Base-by-base conservation (phyloP, 2,113 vertebrate species). In the Coryphaenoides rupestris region DNA sequence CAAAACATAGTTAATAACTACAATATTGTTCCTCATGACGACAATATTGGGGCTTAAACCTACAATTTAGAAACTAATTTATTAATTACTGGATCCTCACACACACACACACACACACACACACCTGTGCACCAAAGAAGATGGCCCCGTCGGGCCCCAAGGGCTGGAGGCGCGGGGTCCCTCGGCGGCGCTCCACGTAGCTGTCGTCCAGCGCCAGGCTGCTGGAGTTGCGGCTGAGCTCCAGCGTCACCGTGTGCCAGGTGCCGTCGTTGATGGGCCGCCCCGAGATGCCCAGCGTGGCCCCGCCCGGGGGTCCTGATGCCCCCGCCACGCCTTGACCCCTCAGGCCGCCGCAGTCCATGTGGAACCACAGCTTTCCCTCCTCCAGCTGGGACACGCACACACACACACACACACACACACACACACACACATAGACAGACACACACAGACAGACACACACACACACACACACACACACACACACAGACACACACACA, bases 181-280 rank as follows among this genome's bases (percentile, higher is more conserved):
- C 93, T 15, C 91, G 89, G 62, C 95, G 94, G 4, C 91, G 90
- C 70, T 98, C 96, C 68, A 96, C 92, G 0, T 97, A 97, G 84
- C 93, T 95, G 80, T 97, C 94, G 0, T 98, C 97, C 54, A 99
- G 86, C 1, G 95, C 91, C 77, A 99, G 78, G 84, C 95, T 96
- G 0, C 94, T 98, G 90, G 93, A 93, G 69, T 98, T 98, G 65
- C 90, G 91, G 45, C 94, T 95, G 61, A 99, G 88, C 81, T 99
- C 96, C 75, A 98, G 85, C 50, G 90, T 92, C 70, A 98, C 93
- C 0, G 95, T 95, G 80, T 99, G 97, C 97, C 97, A 98, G 86
- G 82, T 92, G 19, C 97, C 97, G 0, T 99, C 97, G 0, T 94
- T 99, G 62, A 99, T 93, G 0, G 90, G 85, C 0, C 93, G 90